Percentiles rank a stretch among this genome's conserved stretches.
These are phyloP conservation scores for Xestia ashworthii DNA, from an alignment of 2,888 invertebrate species.

Conservation along the genomic window DNA sequence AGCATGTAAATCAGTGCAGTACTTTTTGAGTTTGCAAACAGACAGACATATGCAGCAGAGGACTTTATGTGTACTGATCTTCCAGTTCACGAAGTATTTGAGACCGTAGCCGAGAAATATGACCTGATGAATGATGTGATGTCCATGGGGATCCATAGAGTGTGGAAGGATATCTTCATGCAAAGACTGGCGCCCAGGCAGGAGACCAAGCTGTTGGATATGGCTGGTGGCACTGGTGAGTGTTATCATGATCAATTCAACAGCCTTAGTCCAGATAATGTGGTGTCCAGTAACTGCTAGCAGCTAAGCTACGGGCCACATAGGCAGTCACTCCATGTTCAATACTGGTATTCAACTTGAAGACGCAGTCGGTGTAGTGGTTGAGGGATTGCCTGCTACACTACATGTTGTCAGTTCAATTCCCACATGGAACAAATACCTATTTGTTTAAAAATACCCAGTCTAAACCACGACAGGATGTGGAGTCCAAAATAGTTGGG, in stretches of 20 bases:
- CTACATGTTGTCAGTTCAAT: too few species aligned
- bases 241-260: background rate
- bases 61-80: constrained; percentile 45
- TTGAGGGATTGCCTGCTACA: too few species aligned
- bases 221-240: constrained; percentile 99
- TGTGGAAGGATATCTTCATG: constrained; percentile 99
- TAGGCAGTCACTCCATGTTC: background rate
- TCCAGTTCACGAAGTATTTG: constrained; percentile 97
- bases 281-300: background rate
- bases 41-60: too few species aligned
- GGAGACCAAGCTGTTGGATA: constrained; percentile 96
- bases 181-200: constrained; percentile 94
- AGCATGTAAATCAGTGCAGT: too few species aligned
- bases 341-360: background rate
- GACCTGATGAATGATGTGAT: constrained; percentile 99
- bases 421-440: too few species aligned
- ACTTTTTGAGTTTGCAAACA: too few species aligned
- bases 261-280: background rate
- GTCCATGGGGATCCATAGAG: constrained; percentile 98
- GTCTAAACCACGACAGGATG: too few species aligned
- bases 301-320: background rate
- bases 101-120: constrained; percentile 98
- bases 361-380: too few species aligned
- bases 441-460: too few species aligned
- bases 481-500: background rate